A percentile compares a stretch with the other conserved stretches of the same genome.
phyloP scores from a whole-genome alignment of 2,797 vertebrate genomes.

The Monodelphis domestica region DNA sequence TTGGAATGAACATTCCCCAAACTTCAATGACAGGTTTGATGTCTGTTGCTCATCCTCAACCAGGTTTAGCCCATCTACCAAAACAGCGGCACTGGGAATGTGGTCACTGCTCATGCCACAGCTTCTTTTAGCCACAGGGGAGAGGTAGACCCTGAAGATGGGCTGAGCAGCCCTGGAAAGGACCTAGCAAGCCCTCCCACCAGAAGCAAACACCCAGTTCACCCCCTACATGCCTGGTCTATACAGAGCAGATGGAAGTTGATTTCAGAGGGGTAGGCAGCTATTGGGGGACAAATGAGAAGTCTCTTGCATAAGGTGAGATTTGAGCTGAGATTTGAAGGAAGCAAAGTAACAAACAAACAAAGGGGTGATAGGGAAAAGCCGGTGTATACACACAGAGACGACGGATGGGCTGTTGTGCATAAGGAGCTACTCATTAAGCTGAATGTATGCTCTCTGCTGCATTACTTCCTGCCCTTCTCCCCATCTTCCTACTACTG shows the following conservation, averaged over 20 bases:
- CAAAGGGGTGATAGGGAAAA: neutral
- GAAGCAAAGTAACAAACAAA: neutral
- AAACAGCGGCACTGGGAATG: no score
- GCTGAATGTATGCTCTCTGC: neutral
- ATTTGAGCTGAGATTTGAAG: neutral
- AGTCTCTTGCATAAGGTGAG: neutral
- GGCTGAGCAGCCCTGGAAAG: no score
- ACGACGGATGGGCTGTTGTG: neutral
- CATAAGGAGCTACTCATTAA: neutral
- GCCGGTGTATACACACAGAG: neutral
- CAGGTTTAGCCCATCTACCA: no score
- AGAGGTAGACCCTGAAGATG: no score
- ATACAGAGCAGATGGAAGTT: neutral
- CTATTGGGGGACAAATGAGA: neutral
- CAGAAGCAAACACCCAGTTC: no score
- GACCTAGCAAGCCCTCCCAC: no score
- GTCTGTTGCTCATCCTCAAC: no score
- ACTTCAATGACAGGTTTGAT: no score
- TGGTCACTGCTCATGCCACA: no score
- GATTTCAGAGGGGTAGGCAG: neutral
- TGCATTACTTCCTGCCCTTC: neutral
- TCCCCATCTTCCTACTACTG: neutral
- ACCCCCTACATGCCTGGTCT: neutral
- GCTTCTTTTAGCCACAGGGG: no score
- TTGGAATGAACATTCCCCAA: no score